phyloP scores from a whole-genome alignment of 1,140 invertebrate species.

The Eubasilissa regina region DNA sequence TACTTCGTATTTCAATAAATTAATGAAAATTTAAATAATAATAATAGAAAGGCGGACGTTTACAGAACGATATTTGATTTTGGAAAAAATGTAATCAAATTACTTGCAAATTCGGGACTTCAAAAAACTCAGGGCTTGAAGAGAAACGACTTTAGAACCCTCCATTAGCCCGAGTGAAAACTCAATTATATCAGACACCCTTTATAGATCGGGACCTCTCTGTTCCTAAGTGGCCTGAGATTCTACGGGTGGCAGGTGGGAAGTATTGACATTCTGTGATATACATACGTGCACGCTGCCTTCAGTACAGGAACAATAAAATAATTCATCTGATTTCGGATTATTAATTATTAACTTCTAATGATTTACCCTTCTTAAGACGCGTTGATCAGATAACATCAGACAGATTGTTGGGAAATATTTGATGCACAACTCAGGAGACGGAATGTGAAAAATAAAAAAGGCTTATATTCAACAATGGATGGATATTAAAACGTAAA shows the following conservation, averaged over 20 bases:
- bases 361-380: no score
- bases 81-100: slow-evolving; percentile 11
- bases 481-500: no score
- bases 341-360: no score
- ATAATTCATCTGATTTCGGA: no score
- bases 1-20: no score
- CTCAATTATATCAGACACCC: slow-evolving; percentile 48
- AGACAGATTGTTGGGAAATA: no score
- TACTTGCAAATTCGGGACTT: slow-evolving; percentile 13
- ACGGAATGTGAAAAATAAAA: no score
- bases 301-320: no score
- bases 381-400: no score
- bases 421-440: no score
- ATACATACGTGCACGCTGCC: neutral
- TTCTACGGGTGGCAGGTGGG: slow-evolving; percentile 8
- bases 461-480: no score
- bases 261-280: neutral
- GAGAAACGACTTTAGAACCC: slow-evolving; percentile 3
- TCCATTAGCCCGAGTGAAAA: slow-evolving; percentile 36
- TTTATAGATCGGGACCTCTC: slow-evolving; percentile 20
- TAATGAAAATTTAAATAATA: no score
- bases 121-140: slow-evolving; percentile 14
- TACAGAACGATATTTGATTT: neutral
- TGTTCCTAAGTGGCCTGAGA: slow-evolving; percentile 20
- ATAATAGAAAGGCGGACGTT: neutral